Evolutionary conservation across 2,888 invertebrate species (phyloP), one percentile per base, ranked within the genome.

Genomic region (Caenorhabditis sp.): DNA sequence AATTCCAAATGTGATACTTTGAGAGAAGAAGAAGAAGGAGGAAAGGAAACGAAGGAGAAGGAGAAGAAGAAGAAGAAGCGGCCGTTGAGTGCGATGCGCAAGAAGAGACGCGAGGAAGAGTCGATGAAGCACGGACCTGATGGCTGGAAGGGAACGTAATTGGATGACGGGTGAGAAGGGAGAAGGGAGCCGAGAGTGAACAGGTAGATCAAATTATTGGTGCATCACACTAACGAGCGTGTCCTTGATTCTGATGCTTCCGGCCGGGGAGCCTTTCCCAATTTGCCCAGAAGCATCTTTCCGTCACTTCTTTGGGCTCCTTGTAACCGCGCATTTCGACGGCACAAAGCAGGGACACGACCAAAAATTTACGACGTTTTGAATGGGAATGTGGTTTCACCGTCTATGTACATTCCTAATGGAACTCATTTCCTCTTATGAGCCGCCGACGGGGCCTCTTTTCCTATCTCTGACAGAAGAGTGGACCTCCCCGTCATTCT

Each of bases 1-100:
- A 79, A 79, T 79, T 79, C 78, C 70, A 79, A 79, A 79, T 79
- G 78, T 79, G 78, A 79, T 79, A 78, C 69, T 69, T 78, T 78
- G 65, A 56, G 58, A 40, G 62, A 28, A 61, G 47, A n/a, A 67
- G 58, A 61, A 61, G 60, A 67, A 28, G 64, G 37, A n/a, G 22
- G 13, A 40, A 61, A 61, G 60, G 76, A 28, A 72, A 47, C 26
- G 22, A 13, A 40, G 51, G 18, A 51, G 32, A 62, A 24, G 28
- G n/a, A n/a, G n/a, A n/a, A n/a, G n/a, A n/a, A n/a, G n/a, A n/a
- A n/a, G n/a, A n/a, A 50, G 74, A 26, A 71, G 50, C n/a, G n/a
- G n/a, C n/a, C n/a, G n/a, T n/a, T n/a, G n/a, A 40, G 64, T 61
- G 51, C 35, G 64, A 47, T 58, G 40, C 40, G 47, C 47, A 18